Evolutionary conservation across 1,140 invertebrate genomes (phyloP).

Genomic region (Ylistrum balloti): DNA sequence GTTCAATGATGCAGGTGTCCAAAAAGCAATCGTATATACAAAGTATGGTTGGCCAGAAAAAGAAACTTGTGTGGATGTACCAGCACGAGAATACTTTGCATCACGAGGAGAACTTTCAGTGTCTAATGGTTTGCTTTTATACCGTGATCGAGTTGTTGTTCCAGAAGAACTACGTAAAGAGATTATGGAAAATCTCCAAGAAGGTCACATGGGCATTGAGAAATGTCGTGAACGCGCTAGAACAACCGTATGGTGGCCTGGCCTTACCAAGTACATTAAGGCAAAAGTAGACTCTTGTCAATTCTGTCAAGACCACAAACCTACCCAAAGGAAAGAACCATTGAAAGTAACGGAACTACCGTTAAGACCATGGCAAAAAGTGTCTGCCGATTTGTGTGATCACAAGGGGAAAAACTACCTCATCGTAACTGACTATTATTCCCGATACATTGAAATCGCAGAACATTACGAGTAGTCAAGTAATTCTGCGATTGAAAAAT

Average conservation of each 20-base stretch:
- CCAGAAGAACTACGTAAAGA: constrained; percentile 66
- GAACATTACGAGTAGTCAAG: constrained; percentile 40
- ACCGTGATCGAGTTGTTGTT: constrained; percentile 66
- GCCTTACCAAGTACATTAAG: constrained; percentile 59
- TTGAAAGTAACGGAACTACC: constrained; percentile 44
- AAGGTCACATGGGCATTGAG: constrained; percentile 74
- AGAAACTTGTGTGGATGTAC: not conserved
- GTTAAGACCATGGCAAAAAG: constrained; percentile 54
- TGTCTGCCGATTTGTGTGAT: constrained; percentile 58
- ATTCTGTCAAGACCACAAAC: constrained; percentile 43
- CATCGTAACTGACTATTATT: constrained; percentile 63
- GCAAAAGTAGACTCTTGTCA: constrained; percentile 45
- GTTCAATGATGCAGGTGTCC: not conserved
- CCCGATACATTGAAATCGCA: constrained; percentile 60
- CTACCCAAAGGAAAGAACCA: constrained; percentile 51
- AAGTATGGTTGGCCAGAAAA: not conserved
- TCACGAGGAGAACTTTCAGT: not conserved
- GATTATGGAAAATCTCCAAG: constrained; percentile 73
- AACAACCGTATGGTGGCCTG: constrained; percentile 60
- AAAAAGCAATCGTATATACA: not conserved
- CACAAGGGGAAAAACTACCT: constrained; percentile 51
- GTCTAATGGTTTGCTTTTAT: not conserved
- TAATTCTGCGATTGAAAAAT: constrained; percentile 52
- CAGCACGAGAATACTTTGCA: not conserved
- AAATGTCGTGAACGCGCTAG: constrained; percentile 57